phyloP scores from a whole-genome alignment of 2,888 invertebrate genomes.

The Xestia rhomboidea region DNA sequence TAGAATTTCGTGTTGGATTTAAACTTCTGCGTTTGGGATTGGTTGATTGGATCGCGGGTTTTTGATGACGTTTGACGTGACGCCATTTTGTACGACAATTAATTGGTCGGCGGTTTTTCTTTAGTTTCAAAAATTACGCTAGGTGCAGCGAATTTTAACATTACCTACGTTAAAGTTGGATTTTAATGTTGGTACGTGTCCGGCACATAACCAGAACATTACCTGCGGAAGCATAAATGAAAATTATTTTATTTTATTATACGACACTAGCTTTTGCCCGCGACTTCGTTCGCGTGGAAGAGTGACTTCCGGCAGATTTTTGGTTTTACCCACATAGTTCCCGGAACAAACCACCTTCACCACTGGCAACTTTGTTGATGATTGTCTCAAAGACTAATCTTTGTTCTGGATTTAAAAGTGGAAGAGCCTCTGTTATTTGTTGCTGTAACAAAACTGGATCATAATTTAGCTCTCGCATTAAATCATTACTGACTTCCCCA shows the following conservation, averaged over 20 bases:
- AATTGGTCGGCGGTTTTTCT: not conserved
- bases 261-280: too few species aligned
- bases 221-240: not conserved
- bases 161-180: not conserved
- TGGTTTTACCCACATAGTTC: too few species aligned
- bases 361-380: too few species aligned
- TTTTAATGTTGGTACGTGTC: not conserved
- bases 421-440: too few species aligned
- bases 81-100: not conserved
- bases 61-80: not conserved
- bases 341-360: too few species aligned
- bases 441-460: too few species aligned
- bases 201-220: not conserved
- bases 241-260: not conserved
- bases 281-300: too few species aligned
- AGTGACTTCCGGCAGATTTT: too few species aligned
- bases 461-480: too few species aligned
- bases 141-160: not conserved
- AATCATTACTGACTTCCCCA: too few species aligned
- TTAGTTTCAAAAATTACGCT: not conserved
- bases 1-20: slow-evolving; percentile 57
- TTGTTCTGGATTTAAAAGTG: too few species aligned
- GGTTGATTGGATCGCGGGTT: slow-evolving; percentile 5
- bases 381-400: too few species aligned
- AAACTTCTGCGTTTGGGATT: slow-evolving; percentile 38